Base-by-base conservation (phyloP, 2,113 vertebrate species). In the Gnathonemus longibarbis region DNA sequence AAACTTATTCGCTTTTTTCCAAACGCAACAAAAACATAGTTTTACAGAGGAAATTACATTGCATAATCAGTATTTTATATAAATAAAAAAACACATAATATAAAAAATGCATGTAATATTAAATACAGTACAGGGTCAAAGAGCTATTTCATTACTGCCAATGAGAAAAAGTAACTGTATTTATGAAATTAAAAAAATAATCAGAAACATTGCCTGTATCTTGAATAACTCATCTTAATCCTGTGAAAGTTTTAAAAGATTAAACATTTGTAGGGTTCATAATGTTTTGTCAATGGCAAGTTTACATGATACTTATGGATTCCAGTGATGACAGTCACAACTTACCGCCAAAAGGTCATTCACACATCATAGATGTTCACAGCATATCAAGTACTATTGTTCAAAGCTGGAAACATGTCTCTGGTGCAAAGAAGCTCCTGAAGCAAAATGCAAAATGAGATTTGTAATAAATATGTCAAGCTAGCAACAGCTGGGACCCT, bases 401-500 rank as follows among this genome's bases (percentile, higher is more conserved):
- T 80, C 35, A 80, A 80, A 80, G 74, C 74, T 80, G 35, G 35
- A 42, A 80, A 80, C 74, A 39, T 80, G 31, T 80, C 74, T 80
- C 35, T 80, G 74, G 35, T 80, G 74, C 74, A 80, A 42, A 80
- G 74, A 80, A 17, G 35, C 13, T 42, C 74, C 35, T 42, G 74
- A 15, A 80, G 35, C 35, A 0, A 39, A 80, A 80, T 80, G 74
- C 74, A 80, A 42, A 80, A 80, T 35, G 74, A 80, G 15, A 80
- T 80, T 80, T 80, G 74, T 42, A 80, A 80, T 80, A 80, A 39
- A 80, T 80, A 42, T 70, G 62, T 80, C 74, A 80, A 80, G 35
- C 35, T 17, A 19, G 31, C 31, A 80, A 80, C 74, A 80, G 74
- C 74, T 80, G 74, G 74, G 74, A 80, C 35, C 74, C 74, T 42